A percentile compares a stretch with the other conserved stretches of the same genome.
These are phyloP conservation scores for Diachrysia chrysitis DNA, from an alignment of 2,888 invertebrate species.

Conservation along the genomic window DNA sequence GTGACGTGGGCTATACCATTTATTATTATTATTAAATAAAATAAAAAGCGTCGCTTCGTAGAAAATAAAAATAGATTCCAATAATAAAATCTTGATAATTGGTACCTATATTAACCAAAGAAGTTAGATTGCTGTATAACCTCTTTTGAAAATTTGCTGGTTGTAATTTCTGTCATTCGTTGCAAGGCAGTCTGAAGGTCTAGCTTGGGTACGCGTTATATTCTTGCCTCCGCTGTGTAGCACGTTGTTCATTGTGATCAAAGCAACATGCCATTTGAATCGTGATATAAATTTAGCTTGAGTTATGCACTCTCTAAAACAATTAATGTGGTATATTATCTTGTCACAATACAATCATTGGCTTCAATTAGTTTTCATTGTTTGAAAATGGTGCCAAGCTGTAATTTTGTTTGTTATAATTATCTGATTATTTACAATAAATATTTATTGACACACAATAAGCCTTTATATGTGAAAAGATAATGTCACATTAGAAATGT, in stretches of 20 bases:
- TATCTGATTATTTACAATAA: conserved; percentile 38
- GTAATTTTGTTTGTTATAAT: conserved; percentile 47
- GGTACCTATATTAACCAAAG: not conserved
- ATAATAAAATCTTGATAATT: not conserved
- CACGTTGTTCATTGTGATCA: conserved; percentile 45
- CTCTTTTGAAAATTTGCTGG: not conserved
- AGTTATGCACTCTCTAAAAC: conserved; percentile 67
- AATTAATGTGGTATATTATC: conserved; percentile 59
- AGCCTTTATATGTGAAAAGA: conserved; percentile 54
- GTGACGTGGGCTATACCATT: not conserved
- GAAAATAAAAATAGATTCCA: not conserved
- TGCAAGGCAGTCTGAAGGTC: conserved; percentile 11
- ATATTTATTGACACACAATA: conserved; percentile 46
- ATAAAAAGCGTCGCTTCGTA: not conserved
- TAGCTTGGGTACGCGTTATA: conserved; percentile 16
- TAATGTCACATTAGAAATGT: conserved; percentile 61
- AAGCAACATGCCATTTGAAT: conserved; percentile 40
- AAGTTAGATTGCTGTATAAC: not conserved
- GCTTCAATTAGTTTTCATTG: conserved; percentile 49
- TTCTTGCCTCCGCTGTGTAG: conserved; percentile 22
- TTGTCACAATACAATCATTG: conserved; percentile 51
- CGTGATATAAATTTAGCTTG: conserved; percentile 62
- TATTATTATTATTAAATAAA: too few relatives aligned
- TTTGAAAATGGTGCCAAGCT: conserved; percentile 62
- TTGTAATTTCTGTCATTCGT: conserved; percentile 1